A percentile compares a stretch with the other conserved stretches of the same genome.
Conservation (phyloP, 2,113 vertebrate species). For the Hiodon tergisus region DNA sequence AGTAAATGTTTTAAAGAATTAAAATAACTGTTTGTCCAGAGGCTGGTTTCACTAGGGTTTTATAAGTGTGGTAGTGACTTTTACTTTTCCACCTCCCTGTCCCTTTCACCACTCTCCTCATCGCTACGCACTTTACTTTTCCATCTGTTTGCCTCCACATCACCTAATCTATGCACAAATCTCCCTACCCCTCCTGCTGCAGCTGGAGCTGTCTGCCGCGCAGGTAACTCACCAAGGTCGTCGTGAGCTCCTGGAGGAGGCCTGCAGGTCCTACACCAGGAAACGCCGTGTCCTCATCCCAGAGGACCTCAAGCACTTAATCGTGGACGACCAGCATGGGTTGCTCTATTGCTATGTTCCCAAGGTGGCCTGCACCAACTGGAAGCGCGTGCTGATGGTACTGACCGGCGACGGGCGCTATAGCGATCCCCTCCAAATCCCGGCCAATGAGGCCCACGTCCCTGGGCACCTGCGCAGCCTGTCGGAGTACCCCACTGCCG, state of each 20-base stretch:
- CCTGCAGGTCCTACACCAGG: constrained; percentile 73
- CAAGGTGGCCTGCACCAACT: constrained; percentile 54
- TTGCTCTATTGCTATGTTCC: constrained; percentile 95
- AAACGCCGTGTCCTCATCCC: constrained; percentile 75
- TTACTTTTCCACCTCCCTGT: no score
- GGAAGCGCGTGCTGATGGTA: constrained; percentile 92
- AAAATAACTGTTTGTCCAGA: no score
- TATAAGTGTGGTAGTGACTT: no score
- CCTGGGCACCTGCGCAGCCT: constrained; percentile 77
- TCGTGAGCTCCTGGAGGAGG: constrained; percentile 67
- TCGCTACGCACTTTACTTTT: no score
- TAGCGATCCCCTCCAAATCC: constrained; percentile 74
- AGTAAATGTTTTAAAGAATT: no score
- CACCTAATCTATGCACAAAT: no score
- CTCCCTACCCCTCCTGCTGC: not conserved
- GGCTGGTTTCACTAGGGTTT: no score
- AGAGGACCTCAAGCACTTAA: constrained; percentile 82
- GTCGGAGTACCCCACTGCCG: constrained; percentile 69
- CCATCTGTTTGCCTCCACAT: not conserved
- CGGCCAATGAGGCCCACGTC: constrained; percentile 80
- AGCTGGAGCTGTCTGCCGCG: constrained; percentile 55
- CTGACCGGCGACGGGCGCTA: constrained; percentile 71
- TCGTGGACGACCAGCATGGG: constrained; percentile 82
- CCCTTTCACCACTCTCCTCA: no score
- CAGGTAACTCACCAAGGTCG: constrained; percentile 72